Conservation (phyloP, 2,888 invertebrate genomes). For the Drosophila neotestacea region DNA sequence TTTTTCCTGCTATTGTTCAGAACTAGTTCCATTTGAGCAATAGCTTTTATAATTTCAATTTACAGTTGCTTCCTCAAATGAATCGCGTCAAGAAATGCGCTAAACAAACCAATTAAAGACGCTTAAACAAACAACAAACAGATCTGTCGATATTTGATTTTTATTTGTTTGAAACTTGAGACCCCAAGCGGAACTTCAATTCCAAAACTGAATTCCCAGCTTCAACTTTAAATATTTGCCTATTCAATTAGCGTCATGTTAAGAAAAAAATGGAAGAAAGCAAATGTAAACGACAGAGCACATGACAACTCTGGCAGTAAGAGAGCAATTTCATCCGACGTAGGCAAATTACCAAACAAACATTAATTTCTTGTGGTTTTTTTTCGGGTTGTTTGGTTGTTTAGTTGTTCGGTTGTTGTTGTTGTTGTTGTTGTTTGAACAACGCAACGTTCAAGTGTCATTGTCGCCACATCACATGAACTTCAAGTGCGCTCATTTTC, state of each 20-base stretch:
- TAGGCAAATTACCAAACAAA: slow-evolving; percentile 40
- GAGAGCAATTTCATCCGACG: slow-evolving; percentile 36
- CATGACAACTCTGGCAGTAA: slow-evolving; percentile 40
- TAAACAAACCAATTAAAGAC: slow-evolving; percentile 73
- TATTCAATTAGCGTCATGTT: slow-evolving; percentile 75
- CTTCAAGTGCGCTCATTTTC: slow-evolving; percentile 76
- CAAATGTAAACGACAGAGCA: slow-evolving; percentile 29
- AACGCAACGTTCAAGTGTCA: slow-evolving; percentile 53
- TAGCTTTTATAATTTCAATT: slow-evolving; percentile 17
- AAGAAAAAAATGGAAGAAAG: slow-evolving; percentile 59
- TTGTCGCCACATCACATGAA: slow-evolving; percentile 56
- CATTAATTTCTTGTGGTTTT: slow-evolving; percentile 12
- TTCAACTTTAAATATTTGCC: slow-evolving; percentile 65
- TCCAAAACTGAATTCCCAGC: slow-evolving; percentile 31
- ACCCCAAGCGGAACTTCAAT: slow-evolving; percentile 53
- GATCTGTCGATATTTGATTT: slow-evolving; percentile 44
- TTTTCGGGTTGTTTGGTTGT: slow-evolving; percentile 19
- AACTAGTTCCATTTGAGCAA: not conserved
- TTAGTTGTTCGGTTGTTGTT: slow-evolving; percentile 8
- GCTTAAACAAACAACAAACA: slow-evolving; percentile 51
- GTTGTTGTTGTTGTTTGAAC: slow-evolving; percentile 29
- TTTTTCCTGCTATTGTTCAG: not conserved
- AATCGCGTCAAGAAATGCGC: slow-evolving; percentile 45
- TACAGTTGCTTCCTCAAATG: slow-evolving; percentile 1
- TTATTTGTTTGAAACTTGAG: slow-evolving; percentile 41